A percentile compares a stretch with the other conserved stretches of the same genome.
These are phyloP conservation scores for Castor canadensis DNA, from an alignment of 2,113 vertebrate genomes.

Conservation along the genomic window DNA sequence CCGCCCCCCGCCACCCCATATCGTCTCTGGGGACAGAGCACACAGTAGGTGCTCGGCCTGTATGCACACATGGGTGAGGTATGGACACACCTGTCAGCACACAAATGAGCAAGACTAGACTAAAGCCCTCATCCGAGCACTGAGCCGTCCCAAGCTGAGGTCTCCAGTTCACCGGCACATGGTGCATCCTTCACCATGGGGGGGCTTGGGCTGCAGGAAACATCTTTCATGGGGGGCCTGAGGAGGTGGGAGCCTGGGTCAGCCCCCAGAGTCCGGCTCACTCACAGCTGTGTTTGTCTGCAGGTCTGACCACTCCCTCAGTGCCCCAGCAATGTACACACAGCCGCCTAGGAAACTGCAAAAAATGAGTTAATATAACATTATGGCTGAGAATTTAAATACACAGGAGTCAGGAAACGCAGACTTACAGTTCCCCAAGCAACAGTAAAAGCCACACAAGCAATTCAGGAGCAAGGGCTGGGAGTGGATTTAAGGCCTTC, in stretches of 20 bases:
- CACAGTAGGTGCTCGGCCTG: not conserved
- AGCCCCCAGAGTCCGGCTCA: not conserved
- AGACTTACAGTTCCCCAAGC: slow-evolving; percentile 79
- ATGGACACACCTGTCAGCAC: fast-evolving
- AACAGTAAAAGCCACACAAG: slow-evolving; percentile 69
- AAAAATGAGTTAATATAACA: slow-evolving; percentile 78
- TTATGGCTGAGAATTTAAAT: slow-evolving; percentile 76
- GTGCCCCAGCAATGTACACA: slow-evolving; percentile 56
- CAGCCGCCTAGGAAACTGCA: slow-evolving; percentile 73
- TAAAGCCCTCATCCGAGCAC: not conserved
- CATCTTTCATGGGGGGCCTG: not conserved
- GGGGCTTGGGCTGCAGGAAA: fast-evolving
- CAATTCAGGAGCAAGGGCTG: slow-evolving; percentile 62
- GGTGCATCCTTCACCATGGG: fast-evolving
- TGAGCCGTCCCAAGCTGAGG: not conserved
- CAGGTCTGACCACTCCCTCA: not conserved
- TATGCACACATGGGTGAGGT: too few species aligned
- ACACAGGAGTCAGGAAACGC: slow-evolving; percentile 73
- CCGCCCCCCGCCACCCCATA: not conserved
- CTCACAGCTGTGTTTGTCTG: slow-evolving; percentile 56
- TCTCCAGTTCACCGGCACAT: not conserved
- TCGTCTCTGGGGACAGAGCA: not conserved
- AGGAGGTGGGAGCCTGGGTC: fast-evolving
- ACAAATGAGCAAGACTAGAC: not conserved
- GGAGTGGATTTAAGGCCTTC: slow-evolving; percentile 49